Base-by-base conservation (phyloP, 64 coral and sea anemone genomes). In the Stichodactyla helianthus region DNA sequence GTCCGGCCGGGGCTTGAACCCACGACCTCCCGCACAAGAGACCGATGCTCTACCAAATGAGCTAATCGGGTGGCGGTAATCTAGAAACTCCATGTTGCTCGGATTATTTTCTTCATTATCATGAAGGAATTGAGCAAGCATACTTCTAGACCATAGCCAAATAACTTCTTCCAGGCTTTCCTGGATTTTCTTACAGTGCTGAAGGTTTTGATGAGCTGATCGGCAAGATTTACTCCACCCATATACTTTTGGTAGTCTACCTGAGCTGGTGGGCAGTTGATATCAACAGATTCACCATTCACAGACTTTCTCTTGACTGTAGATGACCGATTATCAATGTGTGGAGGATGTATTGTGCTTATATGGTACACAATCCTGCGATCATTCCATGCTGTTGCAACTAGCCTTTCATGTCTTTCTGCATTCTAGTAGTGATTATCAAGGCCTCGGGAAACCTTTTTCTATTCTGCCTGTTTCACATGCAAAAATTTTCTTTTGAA, bases 111-210 rank as follows among this genome's bases (percentile, higher is more conserved):
- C n/a, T 86, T 91, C 71, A 91, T 79, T 15, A 91, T 86, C 18
- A 91, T 81, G 54, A 85, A 85, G 3, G 82, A 86, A 17, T 91
- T 65, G 0, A 86, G 89, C 12, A 91, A 54, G 18, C 89, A 86
- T 31, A 91, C 89, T 79, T 91, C 83, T 23, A 90, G 54, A 55
- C 89, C 89, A 91, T 86, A 82, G 9, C 89, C 89, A 86, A 91
- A 91, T 1, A 86, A 53, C 50, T 84, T 84, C 77, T 83, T 91
- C 89, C 89, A 91, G 15, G 77, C 77, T 54, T 91, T 91, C 25
- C 89, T 74, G 27, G 89, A 91, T 50, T 91, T 91, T 71, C 82
- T 86, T 10, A 86, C 51, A 15, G 44, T 25, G 58, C 57, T 86
- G 7, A 86, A 91, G 6, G 83, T 86, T 51, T 79, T 81, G 2